phyloP scores from a whole-genome alignment of 2,888 invertebrate genomes.

The Suillia variegata region DNA sequence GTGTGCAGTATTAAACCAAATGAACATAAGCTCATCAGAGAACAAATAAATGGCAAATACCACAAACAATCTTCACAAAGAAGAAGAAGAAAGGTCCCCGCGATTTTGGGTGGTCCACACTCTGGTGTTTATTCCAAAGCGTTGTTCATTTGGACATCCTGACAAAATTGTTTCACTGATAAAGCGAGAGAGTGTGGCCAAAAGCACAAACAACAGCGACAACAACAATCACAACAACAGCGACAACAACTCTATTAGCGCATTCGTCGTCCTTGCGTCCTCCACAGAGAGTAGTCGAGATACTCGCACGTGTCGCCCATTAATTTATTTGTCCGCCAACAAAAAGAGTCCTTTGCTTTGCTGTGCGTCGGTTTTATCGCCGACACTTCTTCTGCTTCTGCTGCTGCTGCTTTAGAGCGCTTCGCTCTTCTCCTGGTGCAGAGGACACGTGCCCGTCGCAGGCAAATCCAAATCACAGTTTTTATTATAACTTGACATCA shows the following conservation, averaged over 20 bases:
- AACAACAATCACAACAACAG: not conserved
- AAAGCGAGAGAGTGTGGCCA: too few relatives aligned
- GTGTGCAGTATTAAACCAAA: too few relatives aligned
- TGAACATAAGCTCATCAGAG: not conserved
- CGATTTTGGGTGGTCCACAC: not conserved
- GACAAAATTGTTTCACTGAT: too few relatives aligned
- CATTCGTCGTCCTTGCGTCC: not conserved
- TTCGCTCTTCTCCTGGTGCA: not conserved
- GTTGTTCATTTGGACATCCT: too few relatives aligned
- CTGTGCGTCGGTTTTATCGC: not conserved
- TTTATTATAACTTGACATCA: not conserved
- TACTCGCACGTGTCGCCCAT: slow-evolving; percentile 52
- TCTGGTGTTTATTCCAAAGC: not conserved
- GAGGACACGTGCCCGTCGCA: not conserved
- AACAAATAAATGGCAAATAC: too few relatives aligned
- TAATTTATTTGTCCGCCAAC: slow-evolving; percentile 45
- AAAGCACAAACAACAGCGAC: too few relatives aligned
- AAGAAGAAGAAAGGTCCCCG: too few relatives aligned
- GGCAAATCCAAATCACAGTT: not conserved
- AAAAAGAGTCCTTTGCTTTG: not conserved
- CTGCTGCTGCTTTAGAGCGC: not conserved
- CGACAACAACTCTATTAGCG: not conserved
- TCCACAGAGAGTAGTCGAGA: not conserved
- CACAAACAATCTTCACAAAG: too few relatives aligned
- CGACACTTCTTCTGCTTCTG: not conserved